These are phyloP conservation scores for Halichondria panicea DNA, from an alignment of 37 sponge, comb jelly and placozoan genomes.

Conservation along the genomic window DNA sequence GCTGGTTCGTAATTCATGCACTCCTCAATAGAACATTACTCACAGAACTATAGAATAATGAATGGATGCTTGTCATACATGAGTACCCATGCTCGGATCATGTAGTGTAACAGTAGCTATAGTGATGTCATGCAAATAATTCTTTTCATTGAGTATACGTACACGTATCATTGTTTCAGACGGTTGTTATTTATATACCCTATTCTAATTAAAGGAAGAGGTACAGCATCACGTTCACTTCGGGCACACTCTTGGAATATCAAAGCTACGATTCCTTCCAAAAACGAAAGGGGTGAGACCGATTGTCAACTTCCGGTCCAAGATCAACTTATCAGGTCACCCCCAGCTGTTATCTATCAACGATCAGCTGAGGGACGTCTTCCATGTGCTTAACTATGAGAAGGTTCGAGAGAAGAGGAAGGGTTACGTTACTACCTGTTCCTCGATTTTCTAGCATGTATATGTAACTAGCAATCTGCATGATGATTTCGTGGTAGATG, in stretches of 20 bases:
- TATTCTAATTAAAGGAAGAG: slow-evolving; percentile 27
- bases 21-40: no score
- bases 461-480: no score
- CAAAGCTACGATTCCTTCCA: slow-evolving; percentile 55
- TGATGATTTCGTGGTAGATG: no score
- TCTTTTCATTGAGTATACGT: background rate
- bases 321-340: background rate
- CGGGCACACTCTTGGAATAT: slow-evolving; percentile 53
- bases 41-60: no score
- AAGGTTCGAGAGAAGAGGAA: slow-evolving; percentile 32
- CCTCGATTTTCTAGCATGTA: background rate
- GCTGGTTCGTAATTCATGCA: no score
- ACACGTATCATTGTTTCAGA: background rate
- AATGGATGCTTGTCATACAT: no score
- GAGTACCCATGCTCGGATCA: slow-evolving; percentile 1
- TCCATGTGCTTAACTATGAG: slow-evolving; percentile 62
- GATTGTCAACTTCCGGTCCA: slow-evolving; percentile 52
- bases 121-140: background rate
- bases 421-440: no score
- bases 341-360: slow-evolving; percentile 17
- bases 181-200: background rate
- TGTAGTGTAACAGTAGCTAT: background rate
- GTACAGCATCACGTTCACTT: background rate
- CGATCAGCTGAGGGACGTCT: slow-evolving; percentile 40
- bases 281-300: slow-evolving; percentile 40